Percentiles rank a stretch among this genome's conserved stretches.
These are phyloP conservation scores for Cyprinodon tularosa DNA, from an alignment of 2,113 vertebrate species.

Conservation along the genomic window DNA sequence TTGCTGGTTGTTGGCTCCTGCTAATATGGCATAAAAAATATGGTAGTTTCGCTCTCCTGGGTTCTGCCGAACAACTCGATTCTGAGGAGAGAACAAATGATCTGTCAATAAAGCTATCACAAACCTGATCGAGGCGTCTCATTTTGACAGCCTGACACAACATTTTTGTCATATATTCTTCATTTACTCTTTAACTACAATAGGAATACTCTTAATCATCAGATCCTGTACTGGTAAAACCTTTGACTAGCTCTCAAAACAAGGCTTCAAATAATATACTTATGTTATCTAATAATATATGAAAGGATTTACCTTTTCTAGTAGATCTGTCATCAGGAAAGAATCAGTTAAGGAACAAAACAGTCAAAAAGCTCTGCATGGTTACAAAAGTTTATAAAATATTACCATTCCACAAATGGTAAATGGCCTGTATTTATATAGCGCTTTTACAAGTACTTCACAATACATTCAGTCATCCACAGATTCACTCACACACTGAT, in stretches of 20 bases:
- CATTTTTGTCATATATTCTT: not conserved
- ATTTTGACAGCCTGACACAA: not conserved
- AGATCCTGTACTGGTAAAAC: not conserved
- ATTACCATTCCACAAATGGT: not conserved
- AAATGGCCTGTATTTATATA: no score
- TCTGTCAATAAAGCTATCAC: rapidly evolving
- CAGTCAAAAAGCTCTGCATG: not conserved
- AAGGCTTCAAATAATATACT: no score
- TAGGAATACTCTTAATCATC: not conserved
- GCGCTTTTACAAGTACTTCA: no score
- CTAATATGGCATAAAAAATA: constrained; percentile 96
- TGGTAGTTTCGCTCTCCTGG: constrained; percentile 97
- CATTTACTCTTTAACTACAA: not conserved
- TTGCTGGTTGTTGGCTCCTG: constrained; percentile 86
- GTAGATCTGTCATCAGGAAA: constrained; percentile 65
- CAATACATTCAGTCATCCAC: no score
- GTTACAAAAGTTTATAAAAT: not conserved
- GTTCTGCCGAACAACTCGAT: constrained; percentile 97
- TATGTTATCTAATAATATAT: no score
- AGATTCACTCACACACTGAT: no score
- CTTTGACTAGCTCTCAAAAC: not conserved
- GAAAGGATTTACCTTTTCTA: constrained; percentile 68
- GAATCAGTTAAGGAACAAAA: constrained; percentile 58
- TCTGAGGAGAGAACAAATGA: constrained; percentile 74
- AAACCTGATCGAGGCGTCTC: not conserved